Evolutionary conservation across 2,113 vertebrate species (phyloP).

Genomic region (Ophiodon elongatus): DNA sequence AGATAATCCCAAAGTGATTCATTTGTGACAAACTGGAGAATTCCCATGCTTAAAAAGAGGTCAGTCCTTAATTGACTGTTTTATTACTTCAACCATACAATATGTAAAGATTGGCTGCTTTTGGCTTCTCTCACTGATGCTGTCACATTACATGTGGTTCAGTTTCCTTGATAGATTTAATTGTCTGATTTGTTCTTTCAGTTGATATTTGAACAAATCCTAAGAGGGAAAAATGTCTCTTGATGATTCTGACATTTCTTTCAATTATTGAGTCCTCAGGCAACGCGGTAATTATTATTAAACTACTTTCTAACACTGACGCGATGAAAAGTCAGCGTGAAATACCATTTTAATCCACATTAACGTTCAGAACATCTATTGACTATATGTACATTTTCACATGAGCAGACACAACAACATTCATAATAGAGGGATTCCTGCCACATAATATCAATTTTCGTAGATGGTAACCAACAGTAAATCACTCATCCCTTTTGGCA

Average conservation of each 20-base stretch:
- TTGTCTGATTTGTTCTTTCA: neutral
- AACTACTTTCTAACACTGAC: slow-evolving; percentile 31
- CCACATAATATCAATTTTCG: slow-evolving; percentile 33
- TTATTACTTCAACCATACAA: neutral
- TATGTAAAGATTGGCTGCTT: neutral
- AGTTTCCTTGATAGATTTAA: neutral
- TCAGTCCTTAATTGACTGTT: slow-evolving; percentile 21
- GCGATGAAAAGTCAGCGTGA: slow-evolving; percentile 24
- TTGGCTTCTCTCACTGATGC: neutral
- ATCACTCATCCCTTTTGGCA: slow-evolving; percentile 47
- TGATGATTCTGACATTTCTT: slow-evolving; percentile 48
- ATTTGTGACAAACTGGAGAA: neutral
- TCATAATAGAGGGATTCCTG: slow-evolving; percentile 17
- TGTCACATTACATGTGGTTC: neutral
- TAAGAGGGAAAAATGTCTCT: slow-evolving; percentile 15
- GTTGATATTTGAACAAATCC: slow-evolving; percentile 14
- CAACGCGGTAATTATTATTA: slow-evolving; percentile 32
- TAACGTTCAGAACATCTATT: neutral
- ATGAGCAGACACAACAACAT: slow-evolving; percentile 6
- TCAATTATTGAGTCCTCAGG: slow-evolving; percentile 36
- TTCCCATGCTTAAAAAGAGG: neutral
- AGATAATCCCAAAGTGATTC: neutral
- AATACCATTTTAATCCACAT: neutral
- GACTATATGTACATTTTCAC: neutral
- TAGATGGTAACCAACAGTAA: slow-evolving; percentile 33